A percentile compares a stretch with the other conserved stretches of the same genome.
phyloP scores from a whole-genome alignment of 2,113 vertebrate genomes.

The Solea solea region DNA sequence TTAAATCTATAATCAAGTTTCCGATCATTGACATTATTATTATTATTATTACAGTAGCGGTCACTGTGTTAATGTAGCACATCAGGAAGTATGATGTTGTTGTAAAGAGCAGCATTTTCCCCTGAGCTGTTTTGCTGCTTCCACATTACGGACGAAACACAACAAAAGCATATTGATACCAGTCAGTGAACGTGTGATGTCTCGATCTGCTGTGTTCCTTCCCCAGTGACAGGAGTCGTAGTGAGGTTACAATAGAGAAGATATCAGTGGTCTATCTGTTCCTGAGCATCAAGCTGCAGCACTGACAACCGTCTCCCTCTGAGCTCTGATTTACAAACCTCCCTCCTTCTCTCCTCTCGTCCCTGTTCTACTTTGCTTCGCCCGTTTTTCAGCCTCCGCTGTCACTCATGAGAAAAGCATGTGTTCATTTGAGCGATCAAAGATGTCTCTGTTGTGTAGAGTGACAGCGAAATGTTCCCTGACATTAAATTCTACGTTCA shows the following conservation, averaged over 20 bases:
- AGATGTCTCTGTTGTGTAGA: no score
- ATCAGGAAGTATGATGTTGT: not conserved
- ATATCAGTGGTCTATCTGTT: constrained; percentile 23
- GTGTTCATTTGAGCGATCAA: no score
- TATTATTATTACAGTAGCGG: no score
- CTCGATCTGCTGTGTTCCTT: not conserved
- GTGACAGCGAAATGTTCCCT: no score
- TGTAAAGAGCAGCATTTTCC: no score
- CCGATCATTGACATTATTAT: no score
- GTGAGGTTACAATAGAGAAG: constrained; percentile 5
- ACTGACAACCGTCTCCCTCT: constrained; percentile 4
- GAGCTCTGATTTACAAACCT: not conserved
- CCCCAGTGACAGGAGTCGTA: not conserved
- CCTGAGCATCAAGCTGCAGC: no score
- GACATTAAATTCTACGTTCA: no score
- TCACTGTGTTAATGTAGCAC: not conserved
- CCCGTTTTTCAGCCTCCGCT: constrained; percentile 1
- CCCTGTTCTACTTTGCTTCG: constrained; percentile 1
- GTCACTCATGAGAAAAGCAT: not conserved
- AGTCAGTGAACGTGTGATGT: no score
- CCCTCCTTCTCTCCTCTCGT: constrained; percentile 4
- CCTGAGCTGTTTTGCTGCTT: no score
- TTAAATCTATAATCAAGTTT: constrained; percentile 2
- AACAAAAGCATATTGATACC: no score
- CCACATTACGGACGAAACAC: no score